Evolutionary conservation across 2,888 invertebrate genomes (phyloP), one percentile per base, ranked within the genome.

Genomic region (Sphaeridia pumilis): DNA sequence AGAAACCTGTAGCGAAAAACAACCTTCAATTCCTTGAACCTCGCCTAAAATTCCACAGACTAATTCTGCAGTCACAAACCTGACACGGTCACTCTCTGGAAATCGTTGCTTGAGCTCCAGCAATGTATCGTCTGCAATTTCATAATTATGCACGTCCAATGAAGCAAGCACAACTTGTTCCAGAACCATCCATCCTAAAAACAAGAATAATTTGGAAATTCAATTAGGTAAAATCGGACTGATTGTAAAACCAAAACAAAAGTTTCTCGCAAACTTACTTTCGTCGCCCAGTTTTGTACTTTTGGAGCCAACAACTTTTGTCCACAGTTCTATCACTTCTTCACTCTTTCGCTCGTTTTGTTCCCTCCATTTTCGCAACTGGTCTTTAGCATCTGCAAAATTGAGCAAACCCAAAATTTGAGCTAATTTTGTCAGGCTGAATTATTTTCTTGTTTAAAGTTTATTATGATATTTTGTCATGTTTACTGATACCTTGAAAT

Each of bases 131-230:
- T 82, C 78, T 0, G 88, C 89, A 49, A 89, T 75, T 46, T 81
- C 78, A 61, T 85, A 76, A 27, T 82, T 75, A 66, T 85, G 83
- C 67, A 85, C 84, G 70, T 98, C 98, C 63, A 97, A 72, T 0
- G 92, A 88, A 14, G 97, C 94, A 54, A 90, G 76, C 65, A 87
- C 86, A 20, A 95, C 87, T 78, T 98, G 98, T 70, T 98, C 98
- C 68, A 92, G 73, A 41, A 97, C 81, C 54, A 92, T 74, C 77
- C 88, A 88, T 67, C 84, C 90, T 90, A 72, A 28, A 22, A 20
- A 25, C 4, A 52, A 27, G 21, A 35, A 25, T 41, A 38, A n/a
- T n/a, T n/a, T n/a, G n/a, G n/a, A n/a, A n/a, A n/a, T n/a, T n/a
- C n/a, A n/a, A n/a, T n/a, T n/a, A n/a, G n/a, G n/a, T 48, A 25